Evolutionary conservation across 2,113 vertebrate species (phyloP).

Genomic region (Synodontis membranacea): DNA sequence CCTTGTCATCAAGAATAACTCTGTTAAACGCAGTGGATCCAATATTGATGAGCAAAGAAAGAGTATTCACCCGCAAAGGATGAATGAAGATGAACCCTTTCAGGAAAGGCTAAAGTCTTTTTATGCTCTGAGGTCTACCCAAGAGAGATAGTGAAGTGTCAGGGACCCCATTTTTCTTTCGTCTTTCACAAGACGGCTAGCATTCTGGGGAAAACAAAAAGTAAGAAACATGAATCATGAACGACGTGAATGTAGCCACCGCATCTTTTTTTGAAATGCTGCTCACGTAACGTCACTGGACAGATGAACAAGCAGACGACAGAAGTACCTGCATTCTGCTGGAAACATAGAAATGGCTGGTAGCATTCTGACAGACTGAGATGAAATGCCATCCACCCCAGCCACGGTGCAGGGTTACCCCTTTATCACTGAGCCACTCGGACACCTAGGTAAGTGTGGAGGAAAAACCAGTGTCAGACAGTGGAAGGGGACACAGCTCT

Average conservation of each 20-base stretch:
- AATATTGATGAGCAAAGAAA: background rate
- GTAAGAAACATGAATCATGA: background rate
- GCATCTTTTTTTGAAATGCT: background rate
- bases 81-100: background rate
- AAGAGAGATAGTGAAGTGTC: background rate
- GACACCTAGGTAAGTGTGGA: background rate
- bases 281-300: background rate
- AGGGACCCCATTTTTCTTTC: background rate
- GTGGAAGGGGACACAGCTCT: background rate
- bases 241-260: background rate
- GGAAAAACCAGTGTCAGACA: background rate
- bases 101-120: background rate
- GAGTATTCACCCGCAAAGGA: background rate
- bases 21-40: background rate
- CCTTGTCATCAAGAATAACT: background rate
- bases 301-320: background rate
- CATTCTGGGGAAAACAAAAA: background rate
- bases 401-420: background rate
- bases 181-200: background rate
- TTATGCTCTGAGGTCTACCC: background rate
- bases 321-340: background rate
- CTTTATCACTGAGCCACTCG: background rate
- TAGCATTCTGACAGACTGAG: too few relatives aligned
- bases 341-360: background rate
- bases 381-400: too few relatives aligned